These are phyloP conservation scores for Plutomurus gul DNA, from an alignment of 1,140 invertebrate species.

Conservation along the genomic window DNA sequence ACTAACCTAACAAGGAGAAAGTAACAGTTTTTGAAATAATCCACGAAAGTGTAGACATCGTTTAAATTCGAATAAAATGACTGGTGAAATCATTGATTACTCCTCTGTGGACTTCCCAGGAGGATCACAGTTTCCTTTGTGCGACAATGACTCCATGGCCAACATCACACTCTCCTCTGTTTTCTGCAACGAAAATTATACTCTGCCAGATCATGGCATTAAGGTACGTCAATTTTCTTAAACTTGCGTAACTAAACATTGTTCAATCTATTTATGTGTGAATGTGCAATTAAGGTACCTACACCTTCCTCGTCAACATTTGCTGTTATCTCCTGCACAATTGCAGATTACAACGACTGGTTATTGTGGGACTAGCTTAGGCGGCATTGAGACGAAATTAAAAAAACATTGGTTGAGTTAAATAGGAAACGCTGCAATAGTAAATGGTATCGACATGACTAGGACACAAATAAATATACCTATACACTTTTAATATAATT, in stretches of 20 bases:
- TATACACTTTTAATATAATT: too few species aligned
- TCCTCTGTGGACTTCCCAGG: background rate
- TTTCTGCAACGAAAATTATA: slow-evolving; percentile 37
- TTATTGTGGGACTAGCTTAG: background rate
- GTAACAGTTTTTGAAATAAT: too few species aligned
- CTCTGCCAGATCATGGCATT: background rate
- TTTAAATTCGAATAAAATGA: too few species aligned
- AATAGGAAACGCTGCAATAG: too few species aligned
- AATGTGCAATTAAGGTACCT: background rate
- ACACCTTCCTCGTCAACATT: background rate
- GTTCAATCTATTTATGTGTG: background rate
- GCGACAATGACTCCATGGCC: slow-evolving; percentile 39
- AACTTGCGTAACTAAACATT: too few species aligned
- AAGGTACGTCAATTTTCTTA: slow-evolving; percentile 21
- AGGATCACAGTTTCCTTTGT: slow-evolving; percentile 7
- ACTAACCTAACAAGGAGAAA: too few species aligned
- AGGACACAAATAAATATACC: too few species aligned
- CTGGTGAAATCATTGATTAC: too few species aligned
- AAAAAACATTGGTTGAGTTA: background rate
- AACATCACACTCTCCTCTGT: slow-evolving; percentile 31
- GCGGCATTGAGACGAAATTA: background rate
- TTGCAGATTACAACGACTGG: background rate
- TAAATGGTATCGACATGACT: too few species aligned
- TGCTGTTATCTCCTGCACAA: too few species aligned
- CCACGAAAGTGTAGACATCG: too few species aligned